Conservation (phyloP, 2,113 vertebrate species). For the Corydoras sp. region DNA sequence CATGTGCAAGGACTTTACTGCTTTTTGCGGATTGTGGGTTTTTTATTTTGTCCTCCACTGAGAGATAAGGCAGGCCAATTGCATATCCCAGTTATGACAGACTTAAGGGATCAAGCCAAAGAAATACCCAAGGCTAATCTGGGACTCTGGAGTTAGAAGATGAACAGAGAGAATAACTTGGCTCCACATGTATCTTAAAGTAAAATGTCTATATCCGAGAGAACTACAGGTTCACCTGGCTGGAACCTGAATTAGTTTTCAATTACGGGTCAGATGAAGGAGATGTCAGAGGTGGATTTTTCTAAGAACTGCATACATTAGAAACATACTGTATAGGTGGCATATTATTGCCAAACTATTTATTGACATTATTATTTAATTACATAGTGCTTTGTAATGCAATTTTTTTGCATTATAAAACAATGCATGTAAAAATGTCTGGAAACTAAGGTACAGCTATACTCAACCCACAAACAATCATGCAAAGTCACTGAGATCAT, state of each 20-base stretch:
- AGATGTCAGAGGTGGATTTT: no score
- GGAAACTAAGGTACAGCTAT: no score
- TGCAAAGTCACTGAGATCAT: no score
- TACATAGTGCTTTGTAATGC: no score
- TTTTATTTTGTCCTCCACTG: background rate
- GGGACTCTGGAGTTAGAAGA: background rate
- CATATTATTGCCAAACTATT: no score
- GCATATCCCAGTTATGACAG: background rate
- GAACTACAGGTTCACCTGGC: background rate
- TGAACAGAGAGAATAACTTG: background rate
- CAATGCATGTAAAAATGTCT: no score
- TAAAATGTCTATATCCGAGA: background rate
- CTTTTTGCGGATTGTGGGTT: background rate
- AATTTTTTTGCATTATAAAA: no score
- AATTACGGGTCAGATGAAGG: no score
- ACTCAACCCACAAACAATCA: no score
- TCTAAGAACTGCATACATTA: no score
- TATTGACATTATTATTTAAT: no score
- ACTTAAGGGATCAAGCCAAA: background rate
- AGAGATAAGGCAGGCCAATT: background rate
- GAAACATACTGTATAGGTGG: no score
- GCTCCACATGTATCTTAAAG: background rate
- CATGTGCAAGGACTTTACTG: background rate
- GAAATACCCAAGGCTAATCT: background rate
- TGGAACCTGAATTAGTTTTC: background rate